Percentiles rank a stretch among this genome's conserved stretches.
phyloP scores from a whole-genome alignment of 1,140 invertebrate species.

The Drosophila oshimai region DNA sequence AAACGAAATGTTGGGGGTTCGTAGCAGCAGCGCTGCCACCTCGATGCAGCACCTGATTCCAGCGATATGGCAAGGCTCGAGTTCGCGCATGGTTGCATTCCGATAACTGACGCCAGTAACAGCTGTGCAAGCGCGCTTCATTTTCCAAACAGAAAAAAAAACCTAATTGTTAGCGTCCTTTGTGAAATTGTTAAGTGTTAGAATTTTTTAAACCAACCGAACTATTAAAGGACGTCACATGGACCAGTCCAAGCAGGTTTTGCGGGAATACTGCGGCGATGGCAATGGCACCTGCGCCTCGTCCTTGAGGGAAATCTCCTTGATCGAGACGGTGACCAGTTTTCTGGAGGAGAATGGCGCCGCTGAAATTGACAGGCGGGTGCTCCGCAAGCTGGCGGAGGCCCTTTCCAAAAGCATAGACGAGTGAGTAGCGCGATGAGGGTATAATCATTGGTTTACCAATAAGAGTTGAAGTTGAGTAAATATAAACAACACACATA shows the following conservation, averaged over 20 bases:
- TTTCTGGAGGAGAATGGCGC: conserved; percentile 68
- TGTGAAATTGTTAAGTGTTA: conserved; percentile 16
- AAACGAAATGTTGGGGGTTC: conserved; percentile 34
- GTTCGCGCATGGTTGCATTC: neutral
- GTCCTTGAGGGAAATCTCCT: conserved; percentile 60
- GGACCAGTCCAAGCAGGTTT: conserved; percentile 57
- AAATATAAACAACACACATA: neutral
- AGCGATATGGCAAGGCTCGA: neutral
- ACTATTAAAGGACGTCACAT: neutral
- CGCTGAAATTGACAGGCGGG: conserved; percentile 52
- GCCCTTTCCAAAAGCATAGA: conserved; percentile 66
- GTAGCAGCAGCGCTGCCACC: conserved; percentile 20
- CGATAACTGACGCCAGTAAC: conserved; percentile 37
- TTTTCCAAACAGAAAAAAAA: conserved; percentile 38
- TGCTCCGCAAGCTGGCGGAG: conserved; percentile 60
- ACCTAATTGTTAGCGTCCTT: conserved; percentile 13
- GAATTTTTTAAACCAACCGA: neutral
- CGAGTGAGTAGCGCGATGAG: conserved; percentile 36
- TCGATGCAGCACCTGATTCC: neutral
- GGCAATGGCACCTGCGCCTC: conserved; percentile 45
- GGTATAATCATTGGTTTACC: neutral
- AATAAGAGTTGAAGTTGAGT: conserved; percentile 11
- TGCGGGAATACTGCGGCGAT: conserved; percentile 46
- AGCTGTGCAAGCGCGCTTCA: conserved; percentile 44
- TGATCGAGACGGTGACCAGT: conserved; percentile 69